phyloP scores from a whole-genome alignment of 2,797 vertebrate genomes.

The Cetoscarus ocellatus region DNA sequence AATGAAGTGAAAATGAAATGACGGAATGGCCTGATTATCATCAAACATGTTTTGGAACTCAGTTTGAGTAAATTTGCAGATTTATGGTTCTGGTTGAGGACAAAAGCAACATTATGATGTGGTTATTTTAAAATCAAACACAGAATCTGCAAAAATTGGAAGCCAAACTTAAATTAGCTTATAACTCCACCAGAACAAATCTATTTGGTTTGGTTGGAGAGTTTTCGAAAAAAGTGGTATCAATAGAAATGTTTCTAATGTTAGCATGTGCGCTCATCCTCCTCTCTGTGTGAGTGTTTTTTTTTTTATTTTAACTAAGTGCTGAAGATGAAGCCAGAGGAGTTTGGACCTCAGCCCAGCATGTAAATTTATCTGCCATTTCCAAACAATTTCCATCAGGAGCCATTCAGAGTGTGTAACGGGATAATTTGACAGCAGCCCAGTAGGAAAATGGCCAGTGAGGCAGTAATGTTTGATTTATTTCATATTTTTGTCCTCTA shows the following conservation, averaged over 20 bases:
- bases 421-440: constrained; percentile 77
- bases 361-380: constrained; percentile 79
- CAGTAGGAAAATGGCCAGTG: constrained; percentile 70
- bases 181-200: constrained; percentile 22
- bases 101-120: constrained; percentile 5
- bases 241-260: constrained; percentile 54
- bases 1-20: constrained; percentile 28
- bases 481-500: constrained; percentile 71
- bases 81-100: constrained; percentile 9
- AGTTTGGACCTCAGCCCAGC: constrained; percentile 77
- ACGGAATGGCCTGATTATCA: constrained; percentile 13
- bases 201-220: constrained; percentile 41
- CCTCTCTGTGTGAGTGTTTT: constrained; percentile 41
- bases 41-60: constrained; percentile 35
- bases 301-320: constrained; percentile 59
- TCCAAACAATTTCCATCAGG: constrained; percentile 83
- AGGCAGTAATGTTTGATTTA: constrained; percentile 75
- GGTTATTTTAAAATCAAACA: constrained; percentile 28
- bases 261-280: constrained; percentile 58
- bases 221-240: constrained; percentile 51
- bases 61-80: constrained; percentile 30
- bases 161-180: constrained; percentile 34
- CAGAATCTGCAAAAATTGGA: constrained; percentile 15
- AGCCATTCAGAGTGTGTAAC: constrained; percentile 76
- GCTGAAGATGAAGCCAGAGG: constrained; percentile 67